phyloP scores from a whole-genome alignment of 1,140 invertebrate genomes.

The Drosophila pseudoobscura region DNA sequence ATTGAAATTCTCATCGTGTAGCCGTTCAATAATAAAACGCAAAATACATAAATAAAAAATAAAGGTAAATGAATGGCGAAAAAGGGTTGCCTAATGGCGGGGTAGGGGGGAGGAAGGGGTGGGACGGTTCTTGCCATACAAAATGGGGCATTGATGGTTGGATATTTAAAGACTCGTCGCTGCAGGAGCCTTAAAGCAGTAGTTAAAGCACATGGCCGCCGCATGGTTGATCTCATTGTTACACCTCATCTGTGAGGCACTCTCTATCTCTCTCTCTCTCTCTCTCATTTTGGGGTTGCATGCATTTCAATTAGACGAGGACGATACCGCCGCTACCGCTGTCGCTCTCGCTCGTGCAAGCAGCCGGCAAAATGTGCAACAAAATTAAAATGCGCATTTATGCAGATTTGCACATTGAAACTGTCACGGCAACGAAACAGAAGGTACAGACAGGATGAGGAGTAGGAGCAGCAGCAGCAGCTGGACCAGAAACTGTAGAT shows the following conservation, averaged over 20 bases:
- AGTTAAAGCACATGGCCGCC: slow-evolving; percentile 43
- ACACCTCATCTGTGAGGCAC: slow-evolving; percentile 1
- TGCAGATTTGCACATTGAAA: slow-evolving; percentile 82
- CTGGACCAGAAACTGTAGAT: neutral
- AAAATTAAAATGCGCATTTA: slow-evolving; percentile 82
- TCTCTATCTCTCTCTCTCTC: neutral
- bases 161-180: slow-evolving; percentile 47
- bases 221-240: slow-evolving; percentile 5
- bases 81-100: slow-evolving; percentile 76
- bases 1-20: slow-evolving; percentile 79
- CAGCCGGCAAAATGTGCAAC: slow-evolving; percentile 79
- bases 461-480: slow-evolving; percentile 7
- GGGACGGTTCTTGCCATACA: slow-evolving; percentile 36
- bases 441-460: slow-evolving; percentile 32
- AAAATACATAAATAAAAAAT: slow-evolving; percentile 81
- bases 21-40: slow-evolving; percentile 81
- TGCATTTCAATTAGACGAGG: slow-evolving; percentile 79
- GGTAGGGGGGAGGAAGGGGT: neutral
- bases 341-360: too few species aligned
- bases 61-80: slow-evolving; percentile 77
- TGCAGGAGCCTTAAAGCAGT: slow-evolving; percentile 41
- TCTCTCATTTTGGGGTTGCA: slow-evolving; percentile 20
- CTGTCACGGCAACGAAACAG: slow-evolving; percentile 55
- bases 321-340: too few species aligned
- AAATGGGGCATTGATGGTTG: slow-evolving; percentile 57